Evolutionary conservation across 2,888 invertebrate genomes (phyloP).

Genomic region (Octodonta nipae): DNA sequence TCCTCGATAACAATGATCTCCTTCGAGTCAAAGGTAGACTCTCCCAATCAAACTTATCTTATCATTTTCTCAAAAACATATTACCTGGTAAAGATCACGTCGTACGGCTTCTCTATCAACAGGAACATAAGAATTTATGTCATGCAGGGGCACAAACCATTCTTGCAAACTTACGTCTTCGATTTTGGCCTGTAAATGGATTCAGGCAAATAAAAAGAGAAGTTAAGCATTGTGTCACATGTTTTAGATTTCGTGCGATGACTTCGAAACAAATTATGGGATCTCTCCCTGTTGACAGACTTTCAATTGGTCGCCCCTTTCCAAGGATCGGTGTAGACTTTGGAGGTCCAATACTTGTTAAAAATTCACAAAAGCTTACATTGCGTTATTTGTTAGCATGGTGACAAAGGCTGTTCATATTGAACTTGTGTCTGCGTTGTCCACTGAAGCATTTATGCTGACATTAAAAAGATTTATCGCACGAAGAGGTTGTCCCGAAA

Average conservation of each 20-base stretch:
- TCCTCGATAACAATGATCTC: no score
- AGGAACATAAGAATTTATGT: background rate
- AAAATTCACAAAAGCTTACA: background rate
- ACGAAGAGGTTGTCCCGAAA: background rate
- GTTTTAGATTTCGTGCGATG: background rate
- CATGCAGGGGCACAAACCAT: background rate
- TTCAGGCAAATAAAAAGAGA: background rate
- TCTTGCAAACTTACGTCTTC: background rate
- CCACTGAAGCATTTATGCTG: background rate
- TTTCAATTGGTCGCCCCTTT: background rate
- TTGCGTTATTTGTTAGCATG: constrained; percentile 3
- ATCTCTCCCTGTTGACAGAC: background rate
- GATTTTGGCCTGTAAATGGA: constrained; percentile 1
- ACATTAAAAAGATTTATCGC: constrained; percentile 4
- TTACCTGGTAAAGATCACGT: background rate
- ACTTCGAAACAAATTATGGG: constrained; percentile 1
- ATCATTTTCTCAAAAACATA: constrained; percentile 1
- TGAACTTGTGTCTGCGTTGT: background rate
- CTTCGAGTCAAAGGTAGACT: no score
- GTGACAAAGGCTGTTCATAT: constrained; percentile 3
- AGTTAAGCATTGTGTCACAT: background rate
- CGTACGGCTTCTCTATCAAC: background rate
- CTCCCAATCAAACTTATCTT: no score
- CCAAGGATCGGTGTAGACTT: constrained; percentile 1
- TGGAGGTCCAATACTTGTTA: background rate